Conservation (phyloP, 2,113 vertebrate genomes). For the Ornithorhynchus anatinus region DNA sequence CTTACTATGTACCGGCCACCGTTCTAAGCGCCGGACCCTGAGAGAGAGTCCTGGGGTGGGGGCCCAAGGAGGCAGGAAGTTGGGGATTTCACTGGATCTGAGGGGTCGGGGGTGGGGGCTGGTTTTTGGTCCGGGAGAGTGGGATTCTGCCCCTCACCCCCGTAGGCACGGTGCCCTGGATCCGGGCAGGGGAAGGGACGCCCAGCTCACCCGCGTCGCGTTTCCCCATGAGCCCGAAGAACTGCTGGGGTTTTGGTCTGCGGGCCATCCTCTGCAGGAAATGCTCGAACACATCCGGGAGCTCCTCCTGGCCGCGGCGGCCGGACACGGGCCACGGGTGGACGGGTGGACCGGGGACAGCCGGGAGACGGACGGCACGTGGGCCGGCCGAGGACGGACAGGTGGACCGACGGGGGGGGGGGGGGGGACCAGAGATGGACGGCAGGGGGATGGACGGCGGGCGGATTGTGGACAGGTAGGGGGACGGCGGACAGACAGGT, state of each 20-base stretch:
- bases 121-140: neutral
- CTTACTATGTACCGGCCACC: neutral
- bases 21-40: neutral
- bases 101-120: neutral
- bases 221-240: conserved; percentile 96
- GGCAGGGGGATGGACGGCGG: too few relatives aligned
- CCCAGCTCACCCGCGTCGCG: conserved; percentile 84
- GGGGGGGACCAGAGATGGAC: too few relatives aligned
- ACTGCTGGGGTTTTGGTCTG: conserved; percentile 93
- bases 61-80: too few relatives aligned
- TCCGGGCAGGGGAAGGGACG: neutral
- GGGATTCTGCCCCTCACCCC: neutral
- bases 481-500: too few relatives aligned
- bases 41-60: too few relatives aligned
- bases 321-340: neutral
- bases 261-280: conserved; percentile 89
- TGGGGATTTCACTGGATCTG: too few relatives aligned
- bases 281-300: conserved; percentile 81
- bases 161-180: neutral
- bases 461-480: too few relatives aligned
- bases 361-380: neutral
- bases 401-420: too few relatives aligned
- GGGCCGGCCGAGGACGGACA: neutral
- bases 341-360: neutral
- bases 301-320: conserved; percentile 64